Evolutionary conservation across 2,888 invertebrate species (phyloP), one percentile per base, ranked within the genome.

Genomic region (Nomada ruficornis): DNA sequence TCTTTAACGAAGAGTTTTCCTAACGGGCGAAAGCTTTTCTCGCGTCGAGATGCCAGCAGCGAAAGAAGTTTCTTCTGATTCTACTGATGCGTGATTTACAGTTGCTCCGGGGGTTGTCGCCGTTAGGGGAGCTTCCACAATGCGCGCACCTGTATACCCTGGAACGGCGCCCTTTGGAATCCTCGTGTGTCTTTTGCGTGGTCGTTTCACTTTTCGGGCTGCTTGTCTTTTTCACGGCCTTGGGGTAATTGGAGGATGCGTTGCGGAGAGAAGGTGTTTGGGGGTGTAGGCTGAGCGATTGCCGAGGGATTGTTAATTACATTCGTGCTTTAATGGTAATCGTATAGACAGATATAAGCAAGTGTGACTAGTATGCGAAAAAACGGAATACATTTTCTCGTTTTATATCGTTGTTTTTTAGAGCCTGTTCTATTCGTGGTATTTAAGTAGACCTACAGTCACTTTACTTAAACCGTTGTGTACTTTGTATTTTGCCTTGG

Each of bases 21-120:
- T 82, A 80, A 72, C 70, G 72, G 80, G 50, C 80, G 57, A 80
- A 80, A 80, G 80, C 80, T 80, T 72, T 72, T 67, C 81, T 11
- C 80, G 55, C 71, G 80, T 47, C 65, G 63, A 44, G 42, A 69
- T n/a, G 52, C 63, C 71, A 36, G 20, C 36, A 26, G 23, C 47
- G 15, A 50, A 36, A 20, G 2, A 55, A 79, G 57, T 72, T 80
- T 67, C 50, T 55, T 68, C 54, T 50, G 36, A 26, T 79, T 64
- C 80, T n/a, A 44, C 44, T 26, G 50, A 59, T 59, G 64, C 77
- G 76, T 75, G 65, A 74, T 60, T 60, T 57, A 77, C 77, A 47
- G n/a, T 20, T 15, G 65, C 57, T 29, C 65, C 54, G 20, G 73
- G 64, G 44, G 73, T 20, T 47, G 20, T 20, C 18, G 9, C 55